A percentile compares a stretch with the other conserved stretches of the same genome.
These are phyloP conservation scores for Bimastos eiseni DNA, from an alignment of 2,888 invertebrate genomes.

Conservation along the genomic window DNA sequence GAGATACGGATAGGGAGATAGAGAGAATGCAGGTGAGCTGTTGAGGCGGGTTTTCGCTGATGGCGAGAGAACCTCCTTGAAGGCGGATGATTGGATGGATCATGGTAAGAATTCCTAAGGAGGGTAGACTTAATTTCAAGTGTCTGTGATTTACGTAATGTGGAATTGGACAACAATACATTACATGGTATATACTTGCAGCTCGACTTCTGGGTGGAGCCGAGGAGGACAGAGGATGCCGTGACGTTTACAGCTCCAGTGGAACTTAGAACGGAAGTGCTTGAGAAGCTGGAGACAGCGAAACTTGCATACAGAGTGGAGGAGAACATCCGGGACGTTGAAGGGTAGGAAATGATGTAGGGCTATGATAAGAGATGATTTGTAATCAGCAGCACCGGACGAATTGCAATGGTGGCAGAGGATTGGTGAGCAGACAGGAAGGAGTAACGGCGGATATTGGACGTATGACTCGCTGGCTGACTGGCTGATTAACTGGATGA, in stretches of 20 bases:
- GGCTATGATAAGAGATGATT: neutral
- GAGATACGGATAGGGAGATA: neutral
- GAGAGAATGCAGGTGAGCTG: neutral
- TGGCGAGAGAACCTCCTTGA: neutral
- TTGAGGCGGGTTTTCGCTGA: neutral
- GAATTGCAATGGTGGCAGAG: neutral
- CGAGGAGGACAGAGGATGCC: neutral
- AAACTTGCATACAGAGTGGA: neutral
- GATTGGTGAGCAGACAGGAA: neutral
- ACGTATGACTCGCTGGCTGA: neutral
- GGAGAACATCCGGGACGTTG: neutral
- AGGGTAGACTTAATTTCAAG: neutral
- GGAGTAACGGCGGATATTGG: neutral
- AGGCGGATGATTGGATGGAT: neutral
- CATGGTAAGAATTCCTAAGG: neutral
- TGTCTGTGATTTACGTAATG: neutral
- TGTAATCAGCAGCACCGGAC: neutral
- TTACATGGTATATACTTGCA: neutral
- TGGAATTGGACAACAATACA: neutral
- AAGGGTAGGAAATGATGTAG: neutral
- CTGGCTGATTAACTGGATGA: too few species aligned
- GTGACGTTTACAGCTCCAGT: neutral
- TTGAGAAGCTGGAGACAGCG: neutral
- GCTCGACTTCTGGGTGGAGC: constrained; percentile 14
- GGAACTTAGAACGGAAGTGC: neutral